Evolutionary conservation across 2,113 vertebrate genomes (phyloP).

Genomic region (Xenopus laevis): DNA sequence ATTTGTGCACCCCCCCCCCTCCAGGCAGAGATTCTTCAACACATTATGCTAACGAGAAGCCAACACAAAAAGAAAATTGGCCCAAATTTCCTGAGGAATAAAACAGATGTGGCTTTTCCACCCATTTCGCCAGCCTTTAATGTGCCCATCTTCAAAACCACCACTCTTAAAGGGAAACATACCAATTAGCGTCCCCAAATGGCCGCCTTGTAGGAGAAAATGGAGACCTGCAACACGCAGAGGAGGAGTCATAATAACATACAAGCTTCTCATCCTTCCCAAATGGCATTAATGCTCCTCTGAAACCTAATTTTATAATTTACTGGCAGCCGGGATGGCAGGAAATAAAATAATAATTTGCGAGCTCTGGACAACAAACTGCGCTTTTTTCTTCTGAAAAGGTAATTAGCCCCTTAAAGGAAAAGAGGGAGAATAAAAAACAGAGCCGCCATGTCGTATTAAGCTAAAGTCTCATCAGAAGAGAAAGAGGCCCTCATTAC

Average conservation of each 20-base stretch:
- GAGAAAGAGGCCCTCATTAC: constrained; percentile 99
- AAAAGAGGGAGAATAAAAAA: constrained; percentile 53
- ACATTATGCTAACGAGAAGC: neutral
- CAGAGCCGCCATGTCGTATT: constrained; percentile 94
- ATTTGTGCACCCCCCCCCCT: too few relatives aligned
- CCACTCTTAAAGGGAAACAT: neutral
- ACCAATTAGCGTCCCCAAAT: neutral
- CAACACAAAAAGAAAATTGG: neutral
- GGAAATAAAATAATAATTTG: constrained; percentile 97
- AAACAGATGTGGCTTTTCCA: neutral
- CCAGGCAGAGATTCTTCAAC: neutral
- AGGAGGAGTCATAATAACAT: constrained; percentile 15
- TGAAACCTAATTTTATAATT: constrained; percentile 97
- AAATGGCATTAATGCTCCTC: constrained; percentile 90
- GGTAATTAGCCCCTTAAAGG: constrained; percentile 88
- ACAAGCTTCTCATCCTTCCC: constrained; percentile 68
- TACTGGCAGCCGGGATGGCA: constrained; percentile 96
- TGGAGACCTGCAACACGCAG: neutral
- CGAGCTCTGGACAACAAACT: constrained; percentile 90
- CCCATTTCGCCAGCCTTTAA: too few relatives aligned
- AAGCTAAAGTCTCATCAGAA: constrained; percentile 98
- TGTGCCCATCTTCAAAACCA: neutral
- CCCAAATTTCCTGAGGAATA: neutral
- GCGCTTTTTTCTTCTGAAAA: constrained; percentile 84
- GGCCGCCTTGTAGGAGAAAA: neutral